Evolutionary conservation across 2,888 invertebrate genomes (phyloP).

Genomic region (Pseudolycoriella hygida): DNA sequence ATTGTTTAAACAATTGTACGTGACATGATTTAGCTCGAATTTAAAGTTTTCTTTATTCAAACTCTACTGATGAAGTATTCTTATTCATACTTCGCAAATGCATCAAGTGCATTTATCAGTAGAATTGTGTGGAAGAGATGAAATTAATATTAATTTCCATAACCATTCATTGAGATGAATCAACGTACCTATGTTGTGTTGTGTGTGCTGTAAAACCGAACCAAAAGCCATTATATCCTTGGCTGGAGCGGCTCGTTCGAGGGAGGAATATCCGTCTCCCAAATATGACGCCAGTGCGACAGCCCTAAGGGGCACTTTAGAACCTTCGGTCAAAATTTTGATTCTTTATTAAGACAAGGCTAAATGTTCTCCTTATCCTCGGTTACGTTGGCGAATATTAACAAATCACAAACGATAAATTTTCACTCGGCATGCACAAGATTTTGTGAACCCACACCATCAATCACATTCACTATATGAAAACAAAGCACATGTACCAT

Average conservation of each 20-base stretch:
- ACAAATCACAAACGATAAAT: neutral
- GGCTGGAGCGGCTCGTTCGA: conserved; percentile 29
- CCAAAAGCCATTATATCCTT: conserved; percentile 32
- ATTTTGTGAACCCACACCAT: no score
- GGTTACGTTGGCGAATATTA: neutral
- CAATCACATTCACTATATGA: neutral
- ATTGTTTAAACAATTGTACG: no score
- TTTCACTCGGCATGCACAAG: no score
- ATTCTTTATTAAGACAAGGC: conserved; percentile 7
- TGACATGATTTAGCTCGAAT: no score
- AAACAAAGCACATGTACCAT: no score
- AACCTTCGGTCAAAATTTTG: conserved; percentile 32
- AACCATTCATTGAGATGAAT: no score
- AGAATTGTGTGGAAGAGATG: no score
- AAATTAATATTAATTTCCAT: no score
- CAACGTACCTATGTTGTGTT: conserved; percentile 28
- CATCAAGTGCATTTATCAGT: no score
- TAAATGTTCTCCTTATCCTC: neutral
- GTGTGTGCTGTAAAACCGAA: conserved; percentile 29
- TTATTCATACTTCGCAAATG: no score
- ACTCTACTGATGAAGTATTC: no score
- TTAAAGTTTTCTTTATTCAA: no score
- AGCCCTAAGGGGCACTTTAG: conserved; percentile 32
- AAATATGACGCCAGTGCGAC: conserved; percentile 33
- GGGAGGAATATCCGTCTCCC: conserved; percentile 31